Evolutionary conservation across 2,113 vertebrate species (phyloP).

Genomic region (Panthera tigris): DNA sequence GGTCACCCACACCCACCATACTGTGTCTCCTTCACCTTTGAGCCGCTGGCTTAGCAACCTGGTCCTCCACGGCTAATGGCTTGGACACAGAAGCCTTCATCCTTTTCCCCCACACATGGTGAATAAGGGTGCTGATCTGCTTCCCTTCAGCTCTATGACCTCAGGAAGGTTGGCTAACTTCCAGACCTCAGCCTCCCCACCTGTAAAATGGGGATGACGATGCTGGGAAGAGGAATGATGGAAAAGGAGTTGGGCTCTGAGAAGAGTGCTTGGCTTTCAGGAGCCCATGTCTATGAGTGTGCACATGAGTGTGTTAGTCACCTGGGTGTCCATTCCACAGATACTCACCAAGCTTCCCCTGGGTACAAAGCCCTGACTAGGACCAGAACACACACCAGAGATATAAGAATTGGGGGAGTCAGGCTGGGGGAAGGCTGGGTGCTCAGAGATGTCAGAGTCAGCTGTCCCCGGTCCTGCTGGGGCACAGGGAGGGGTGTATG

Average conservation of each 20-base stretch:
- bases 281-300: not conserved
- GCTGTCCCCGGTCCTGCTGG: not conserved
- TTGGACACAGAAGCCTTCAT: not conserved
- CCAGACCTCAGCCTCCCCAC: not conserved
- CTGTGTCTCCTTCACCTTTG: too few relatives aligned
- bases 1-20: not conserved
- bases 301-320: not conserved
- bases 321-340: not conserved
- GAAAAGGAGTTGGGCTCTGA: not conserved
- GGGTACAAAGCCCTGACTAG: not conserved
- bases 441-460: not conserved
- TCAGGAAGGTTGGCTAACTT: not conserved
- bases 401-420: not conserved
- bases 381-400: not conserved
- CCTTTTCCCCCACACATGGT: not conserved
- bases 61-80: not conserved
- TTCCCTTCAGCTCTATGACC: not conserved
- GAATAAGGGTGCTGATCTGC: accelerated
- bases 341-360: not conserved
- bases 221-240: not conserved
- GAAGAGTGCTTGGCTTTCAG: not conserved
- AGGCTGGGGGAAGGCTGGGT: accelerated
- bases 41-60: too few relatives aligned
- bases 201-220: not conserved
- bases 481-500: not conserved